phyloP scores from a whole-genome alignment of 2,797 vertebrate species.

The Sphaeramia orbicularis region DNA sequence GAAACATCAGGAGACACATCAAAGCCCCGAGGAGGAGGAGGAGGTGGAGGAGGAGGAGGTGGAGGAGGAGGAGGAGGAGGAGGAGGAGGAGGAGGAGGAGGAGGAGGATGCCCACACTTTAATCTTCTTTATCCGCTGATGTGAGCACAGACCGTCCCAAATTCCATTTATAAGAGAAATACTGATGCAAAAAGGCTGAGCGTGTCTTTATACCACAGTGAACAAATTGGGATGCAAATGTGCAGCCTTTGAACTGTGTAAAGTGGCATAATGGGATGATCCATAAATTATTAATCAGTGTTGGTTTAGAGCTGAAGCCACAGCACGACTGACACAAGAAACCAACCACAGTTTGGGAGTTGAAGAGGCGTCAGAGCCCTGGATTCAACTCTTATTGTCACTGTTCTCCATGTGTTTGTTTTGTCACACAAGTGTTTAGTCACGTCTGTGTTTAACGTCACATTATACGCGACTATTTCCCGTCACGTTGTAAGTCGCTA shows the following conservation, averaged over 20 bases:
- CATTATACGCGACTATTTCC: too few species aligned
- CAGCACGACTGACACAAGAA: conserved; percentile 46
- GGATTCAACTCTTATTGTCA: too few species aligned
- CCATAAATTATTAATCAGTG: conserved; percentile 86
- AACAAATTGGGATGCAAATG: conserved; percentile 76
- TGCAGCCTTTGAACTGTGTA: conserved; percentile 87
- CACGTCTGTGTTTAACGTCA: too few species aligned
- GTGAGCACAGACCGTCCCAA: conserved; percentile 83
- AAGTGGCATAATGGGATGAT: conserved; percentile 82
- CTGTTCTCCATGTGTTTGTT: too few species aligned
- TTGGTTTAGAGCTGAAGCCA: conserved; percentile 65
- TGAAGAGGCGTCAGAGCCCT: too few species aligned
- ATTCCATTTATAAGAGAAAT: conserved; percentile 90
- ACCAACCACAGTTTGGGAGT: too few species aligned
- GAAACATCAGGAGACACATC: conserved; percentile 89
- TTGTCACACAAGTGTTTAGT: too few species aligned
- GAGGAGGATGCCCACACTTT: conserved; percentile 86
- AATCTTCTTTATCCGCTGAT: conserved; percentile 87
- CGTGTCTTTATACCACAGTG: conserved; percentile 78
- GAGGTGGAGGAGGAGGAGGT: too few species aligned
- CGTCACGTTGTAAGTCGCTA: too few species aligned
- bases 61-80: too few species aligned
- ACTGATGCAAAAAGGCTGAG: conserved; percentile 83
- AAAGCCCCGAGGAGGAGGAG: conserved; percentile 88
- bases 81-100: conserved; percentile 23